Percentiles rank a stretch among this genome's conserved stretches.
Evolutionary conservation across 2,888 invertebrate species (phyloP).

Genomic region (Euspilapteryx auroguttella): DNA sequence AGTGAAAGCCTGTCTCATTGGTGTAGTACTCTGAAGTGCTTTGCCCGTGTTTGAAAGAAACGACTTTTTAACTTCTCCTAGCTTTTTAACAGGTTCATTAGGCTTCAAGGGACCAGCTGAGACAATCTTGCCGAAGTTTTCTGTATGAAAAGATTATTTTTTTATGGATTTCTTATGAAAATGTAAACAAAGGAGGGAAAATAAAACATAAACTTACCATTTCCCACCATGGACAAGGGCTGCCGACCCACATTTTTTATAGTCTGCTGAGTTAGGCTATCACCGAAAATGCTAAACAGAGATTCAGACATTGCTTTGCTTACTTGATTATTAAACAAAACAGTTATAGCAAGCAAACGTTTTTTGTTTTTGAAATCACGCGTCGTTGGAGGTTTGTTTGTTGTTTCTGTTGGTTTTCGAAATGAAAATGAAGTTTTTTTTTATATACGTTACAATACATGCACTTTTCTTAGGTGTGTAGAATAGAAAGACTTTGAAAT

Average conservation of each 20-base stretch:
- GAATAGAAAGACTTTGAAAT: not conserved
- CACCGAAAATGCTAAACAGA: constrained; percentile 39
- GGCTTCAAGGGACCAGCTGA: constrained; percentile 31
- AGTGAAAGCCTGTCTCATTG: constrained; percentile 26
- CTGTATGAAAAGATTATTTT: constrained; percentile 14
- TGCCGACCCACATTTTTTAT: constrained; percentile 36
- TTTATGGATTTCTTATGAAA: too few relatives aligned
- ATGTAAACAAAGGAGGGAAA: not conserved
- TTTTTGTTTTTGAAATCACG: too few relatives aligned
- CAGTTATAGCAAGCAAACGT: too few relatives aligned
- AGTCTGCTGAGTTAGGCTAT: constrained; percentile 24
- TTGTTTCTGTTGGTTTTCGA: too few relatives aligned
- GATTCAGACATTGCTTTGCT: constrained; percentile 27
- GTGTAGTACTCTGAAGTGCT: constrained; percentile 34
- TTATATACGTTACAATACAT: too few relatives aligned
- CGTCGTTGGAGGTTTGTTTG: too few relatives aligned
- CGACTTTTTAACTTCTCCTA: constrained; percentile 30
- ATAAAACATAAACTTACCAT: constrained; percentile 8
- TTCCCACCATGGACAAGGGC: constrained; percentile 37
- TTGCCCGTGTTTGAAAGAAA: constrained; percentile 39
- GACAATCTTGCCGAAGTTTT: constrained; percentile 38
- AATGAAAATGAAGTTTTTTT: too few relatives aligned
- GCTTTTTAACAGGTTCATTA: constrained; percentile 34
- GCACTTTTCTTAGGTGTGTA: too few relatives aligned
- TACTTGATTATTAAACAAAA: constrained; percentile 1